Evolutionary conservation across 2,797 vertebrate species (phyloP), one percentile per base, ranked within the genome.

Genomic region (Bradypodion pumilum): DNA sequence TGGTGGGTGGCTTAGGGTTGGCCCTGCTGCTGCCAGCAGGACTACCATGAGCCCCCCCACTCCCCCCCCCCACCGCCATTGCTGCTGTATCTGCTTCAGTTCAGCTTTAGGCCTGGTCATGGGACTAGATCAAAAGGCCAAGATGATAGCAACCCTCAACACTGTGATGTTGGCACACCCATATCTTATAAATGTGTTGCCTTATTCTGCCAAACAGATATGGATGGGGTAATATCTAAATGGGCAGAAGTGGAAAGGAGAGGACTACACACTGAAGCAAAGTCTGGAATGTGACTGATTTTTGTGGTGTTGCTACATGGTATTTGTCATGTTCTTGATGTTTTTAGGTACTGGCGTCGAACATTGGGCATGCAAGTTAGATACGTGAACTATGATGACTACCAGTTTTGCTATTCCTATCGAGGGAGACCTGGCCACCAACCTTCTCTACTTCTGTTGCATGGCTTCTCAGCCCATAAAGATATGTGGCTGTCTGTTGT

Each of bases 381-480:
- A 74, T 97, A 96, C 0, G 93, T 90, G 0, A 87, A 89, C 88
- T 95, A 94, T 1, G 96, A 96, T 10, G 96, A 95, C 84, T 99
- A 98, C 85, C 96, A 96, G 88, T 99, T 99, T 93, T 98, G 97
- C 88, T 99, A 98, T 76, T 96, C 95, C 87, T 96, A 92, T 89
- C 96, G 98, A 8, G 98, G 97, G 78, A 96, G 95, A 21, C 95
- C 97, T 2, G 96, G 97, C 1, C 90, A 91, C 81, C 94, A 89
- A 1, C 98, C 98, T 0, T 97, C 98, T 4, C 80, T 99, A 78
- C 97, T 99, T 77, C 96, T 99, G 96, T 94, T 99, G 56, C 98
- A 99, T 0, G 98, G 98, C 7, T 99, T 99, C 94, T 98, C 98
- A 0, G 97, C 96, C n/a, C 95, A 96, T 91, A 99, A 99, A 92